Evolutionary conservation across 2,888 invertebrate genomes (phyloP), one percentile per base, ranked within the genome.

Genomic region (Hyles lineata): DNA sequence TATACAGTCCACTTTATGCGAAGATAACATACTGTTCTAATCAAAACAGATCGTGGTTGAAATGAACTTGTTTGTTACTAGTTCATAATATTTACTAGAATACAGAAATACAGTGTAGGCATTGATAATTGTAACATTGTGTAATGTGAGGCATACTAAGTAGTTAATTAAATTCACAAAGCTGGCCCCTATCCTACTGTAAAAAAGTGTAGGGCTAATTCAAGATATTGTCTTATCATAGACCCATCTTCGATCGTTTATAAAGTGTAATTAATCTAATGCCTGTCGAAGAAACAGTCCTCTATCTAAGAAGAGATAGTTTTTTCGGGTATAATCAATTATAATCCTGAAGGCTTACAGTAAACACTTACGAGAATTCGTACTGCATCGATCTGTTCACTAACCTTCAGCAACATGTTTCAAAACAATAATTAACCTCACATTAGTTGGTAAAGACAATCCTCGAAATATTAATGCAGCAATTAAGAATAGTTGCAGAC

Each of bases 1-100:
- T 6, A 63, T 67, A 67, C 1, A 67, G 63, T 67, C 63, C 63
- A 63, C 63, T 63, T 67, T 67, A 17, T n/a, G 63, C n/a, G 63
- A 55, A 55, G 19, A 67, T 43, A 67, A 67, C 43, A 63, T 15
- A 43, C n/a, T 43, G 35, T 23, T 67, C 21, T 21, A 67, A 67
- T 67, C 63, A 67, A 21, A 63, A 63, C 35, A 63, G 21, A 67
- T 67, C 63, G 43, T 43, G 63, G 43, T 67, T 21, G 21, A 9
- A 21, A 63, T 67, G 21, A 67, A 43, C 63, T 67, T 43, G 63
- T 67, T 67, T 67, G 21, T 67, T 67, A 5, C 43, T 67, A 43
- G 6, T 62, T 9, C 43, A 67, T 43, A 67, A 8, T 62, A n/a
- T n/a, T n/a, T 63, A 29, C 17, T 17, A 61, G 61, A 61, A 29